Conservation (phyloP, 2,888 invertebrate genomes). For the Dasypogon diadema region DNA sequence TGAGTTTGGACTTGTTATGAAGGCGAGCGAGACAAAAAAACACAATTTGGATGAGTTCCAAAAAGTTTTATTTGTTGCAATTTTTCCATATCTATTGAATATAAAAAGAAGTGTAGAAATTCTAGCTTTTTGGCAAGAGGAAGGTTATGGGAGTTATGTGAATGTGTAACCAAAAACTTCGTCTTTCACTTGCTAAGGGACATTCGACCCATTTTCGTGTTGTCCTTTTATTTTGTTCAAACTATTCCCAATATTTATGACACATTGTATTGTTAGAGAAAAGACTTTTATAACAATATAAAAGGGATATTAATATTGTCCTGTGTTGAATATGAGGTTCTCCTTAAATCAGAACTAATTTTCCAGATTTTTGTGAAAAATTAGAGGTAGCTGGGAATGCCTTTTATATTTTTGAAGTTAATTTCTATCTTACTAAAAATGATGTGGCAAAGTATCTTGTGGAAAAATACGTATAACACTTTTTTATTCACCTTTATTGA, state of each 20-base stretch:
- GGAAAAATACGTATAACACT: too few relatives aligned
- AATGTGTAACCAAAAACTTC: slow-evolving; percentile 38
- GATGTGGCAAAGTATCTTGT: too few relatives aligned
- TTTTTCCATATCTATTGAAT: slow-evolving; percentile 45
- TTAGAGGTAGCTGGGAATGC: too few relatives aligned
- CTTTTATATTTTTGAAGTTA: too few relatives aligned
- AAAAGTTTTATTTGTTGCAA: slow-evolving; percentile 52
- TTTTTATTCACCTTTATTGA: too few relatives aligned
- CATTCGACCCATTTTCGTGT: slow-evolving; percentile 43
- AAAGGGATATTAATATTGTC: too few relatives aligned
- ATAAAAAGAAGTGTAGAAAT: slow-evolving; percentile 18
- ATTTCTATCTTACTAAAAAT: too few relatives aligned
- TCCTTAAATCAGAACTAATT: too few relatives aligned
- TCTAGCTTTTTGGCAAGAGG: slow-evolving; percentile 32
- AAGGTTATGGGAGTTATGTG: neutral
- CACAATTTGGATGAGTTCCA: slow-evolving; percentile 47
- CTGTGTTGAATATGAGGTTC: too few relatives aligned
- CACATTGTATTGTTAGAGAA: neutral
- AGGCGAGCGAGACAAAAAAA: slow-evolving; percentile 30
- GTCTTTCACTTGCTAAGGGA: slow-evolving; percentile 44
- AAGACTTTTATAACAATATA: too few relatives aligned
- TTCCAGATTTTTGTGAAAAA: too few relatives aligned
- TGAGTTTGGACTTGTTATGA: slow-evolving; percentile 38
- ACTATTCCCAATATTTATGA: slow-evolving; percentile 20
- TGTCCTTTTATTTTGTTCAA: slow-evolving; percentile 36